Evolutionary conservation across 2,113 vertebrate species (phyloP), one percentile per base, ranked within the genome.

Genomic region (Datnioides undecimradiatus): DNA sequence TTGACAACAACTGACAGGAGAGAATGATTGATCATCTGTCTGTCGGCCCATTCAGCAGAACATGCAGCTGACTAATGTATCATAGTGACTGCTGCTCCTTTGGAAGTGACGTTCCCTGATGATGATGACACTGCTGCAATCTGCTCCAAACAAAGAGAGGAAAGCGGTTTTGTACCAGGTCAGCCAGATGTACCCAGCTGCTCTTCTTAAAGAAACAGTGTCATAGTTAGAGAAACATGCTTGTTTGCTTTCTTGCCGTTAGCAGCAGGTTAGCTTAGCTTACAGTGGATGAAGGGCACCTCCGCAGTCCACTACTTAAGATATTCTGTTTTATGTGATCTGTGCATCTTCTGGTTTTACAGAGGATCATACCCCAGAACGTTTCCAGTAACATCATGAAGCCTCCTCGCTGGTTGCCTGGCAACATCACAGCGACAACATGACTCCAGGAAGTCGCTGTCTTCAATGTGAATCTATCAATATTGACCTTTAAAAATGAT

Each of bases 401-500:
- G n/a, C n/a, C n/a, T n/a, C 43, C 19, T 17, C 43, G 43, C 16
- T 45, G 43, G 43, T 19, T 45, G 14, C 17, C 5, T 45, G 45
- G 45, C 8, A 48, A 21, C 19, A 2, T n/a, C 45, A 48, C 19
- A 48, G 19, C n/a, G 43, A 43, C n/a, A n/a, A n/a, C n/a, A n/a
- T n/a, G 13, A 45, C 5, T 19, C 43, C 40, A 41, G 40, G 13
- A 41, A 41, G 40, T 41, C 13, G 12, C 40, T 41, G 16, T 17
- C 49, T 51, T 49, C 55, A 65, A 25, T 59, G 41, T 80, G 51
- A 82, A 78, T 54, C 65, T 81, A 75, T 79, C 58, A 84, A 86
- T 76, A 82, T 10, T 68, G 78, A 87, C 89, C 80, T 88, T 88
- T 54, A 29, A 25, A 52, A 65, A 83, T 59, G 46, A 78, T 62